Conservation (phyloP, 2,113 vertebrate genomes). For the Numida meleagris region DNA sequence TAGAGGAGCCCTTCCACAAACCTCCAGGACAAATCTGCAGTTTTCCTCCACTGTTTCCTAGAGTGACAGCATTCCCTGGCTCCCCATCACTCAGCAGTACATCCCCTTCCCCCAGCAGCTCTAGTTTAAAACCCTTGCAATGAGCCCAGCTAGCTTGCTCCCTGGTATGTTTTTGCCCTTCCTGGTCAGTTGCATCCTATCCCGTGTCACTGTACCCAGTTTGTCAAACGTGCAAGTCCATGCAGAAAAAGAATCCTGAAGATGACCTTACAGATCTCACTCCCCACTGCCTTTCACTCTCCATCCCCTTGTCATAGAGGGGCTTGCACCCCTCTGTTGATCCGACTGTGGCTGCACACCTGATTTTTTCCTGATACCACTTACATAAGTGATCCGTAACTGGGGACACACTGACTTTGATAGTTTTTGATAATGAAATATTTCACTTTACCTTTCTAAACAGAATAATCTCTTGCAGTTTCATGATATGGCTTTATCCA, state of each 20-base stretch:
- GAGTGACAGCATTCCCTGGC: too few relatives aligned
- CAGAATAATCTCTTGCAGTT: not conserved
- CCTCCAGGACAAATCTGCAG: too few relatives aligned
- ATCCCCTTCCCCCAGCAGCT: too few relatives aligned
- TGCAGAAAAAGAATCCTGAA: not conserved
- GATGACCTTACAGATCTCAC: not conserved
- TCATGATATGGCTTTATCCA: not conserved
- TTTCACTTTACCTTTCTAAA: not conserved
- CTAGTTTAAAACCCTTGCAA: too few relatives aligned
- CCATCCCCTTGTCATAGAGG: not conserved
- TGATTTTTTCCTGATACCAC: not conserved
- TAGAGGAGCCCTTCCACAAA: too few relatives aligned
- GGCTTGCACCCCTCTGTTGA: not conserved
- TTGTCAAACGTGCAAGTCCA: too few relatives aligned
- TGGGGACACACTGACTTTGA: not conserved
- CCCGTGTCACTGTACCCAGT: too few relatives aligned
- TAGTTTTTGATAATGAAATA: not conserved
- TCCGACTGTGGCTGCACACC: fast-evolving
- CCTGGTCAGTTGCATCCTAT: too few relatives aligned
- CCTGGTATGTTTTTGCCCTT: too few relatives aligned
- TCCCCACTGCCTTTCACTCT: not conserved
- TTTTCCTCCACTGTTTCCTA: too few relatives aligned
- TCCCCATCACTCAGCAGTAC: too few relatives aligned
- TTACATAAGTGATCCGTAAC: not conserved
- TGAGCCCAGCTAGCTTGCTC: too few relatives aligned